These are phyloP conservation scores for Centropus unirufus DNA, from an alignment of 2,113 vertebrate species.

Conservation along the genomic window DNA sequence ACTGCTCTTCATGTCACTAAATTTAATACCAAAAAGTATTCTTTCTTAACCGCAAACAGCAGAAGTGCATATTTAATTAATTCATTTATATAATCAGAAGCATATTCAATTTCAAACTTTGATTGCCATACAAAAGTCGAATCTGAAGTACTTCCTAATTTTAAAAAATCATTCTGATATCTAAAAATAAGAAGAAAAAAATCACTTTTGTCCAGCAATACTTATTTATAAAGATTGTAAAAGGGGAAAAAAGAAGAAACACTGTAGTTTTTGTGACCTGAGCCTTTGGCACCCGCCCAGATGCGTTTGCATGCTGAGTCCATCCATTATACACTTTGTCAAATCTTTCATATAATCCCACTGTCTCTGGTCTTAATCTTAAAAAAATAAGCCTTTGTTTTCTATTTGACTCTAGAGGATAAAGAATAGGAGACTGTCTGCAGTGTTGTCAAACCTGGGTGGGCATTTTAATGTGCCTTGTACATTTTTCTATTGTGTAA, in stretches of 20 bases:
- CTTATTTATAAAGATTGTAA: slow-evolving; percentile 21
- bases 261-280: slow-evolving; percentile 28
- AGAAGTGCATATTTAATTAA: not conserved
- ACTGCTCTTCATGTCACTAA: not conserved
- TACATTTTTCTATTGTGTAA: slow-evolving; percentile 20
- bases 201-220: not conserved
- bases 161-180: not conserved
- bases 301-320: not conserved
- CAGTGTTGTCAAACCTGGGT: slow-evolving; percentile 26
- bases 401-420: slow-evolving; percentile 40
- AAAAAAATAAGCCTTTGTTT: slow-evolving; percentile 61
- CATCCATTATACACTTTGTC: not conserved
- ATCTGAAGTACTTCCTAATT: not conserved
- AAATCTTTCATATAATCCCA: slow-evolving; percentile 44
- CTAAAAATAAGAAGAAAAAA: not conserved
- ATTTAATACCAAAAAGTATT: not conserved
- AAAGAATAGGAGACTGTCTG: slow-evolving; percentile 38
- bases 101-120: slow-evolving; percentile 10
- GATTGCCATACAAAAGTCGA: not conserved
- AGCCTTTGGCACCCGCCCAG: slow-evolving; percentile 34
- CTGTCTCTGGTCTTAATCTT: slow-evolving; percentile 62
- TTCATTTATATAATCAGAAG: not conserved
- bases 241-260: not conserved
- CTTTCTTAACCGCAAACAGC: not conserved
- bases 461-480: slow-evolving; percentile 30